phyloP scores from a whole-genome alignment of 2,113 vertebrate species.

The Hemiscyllium ocellatum region DNA sequence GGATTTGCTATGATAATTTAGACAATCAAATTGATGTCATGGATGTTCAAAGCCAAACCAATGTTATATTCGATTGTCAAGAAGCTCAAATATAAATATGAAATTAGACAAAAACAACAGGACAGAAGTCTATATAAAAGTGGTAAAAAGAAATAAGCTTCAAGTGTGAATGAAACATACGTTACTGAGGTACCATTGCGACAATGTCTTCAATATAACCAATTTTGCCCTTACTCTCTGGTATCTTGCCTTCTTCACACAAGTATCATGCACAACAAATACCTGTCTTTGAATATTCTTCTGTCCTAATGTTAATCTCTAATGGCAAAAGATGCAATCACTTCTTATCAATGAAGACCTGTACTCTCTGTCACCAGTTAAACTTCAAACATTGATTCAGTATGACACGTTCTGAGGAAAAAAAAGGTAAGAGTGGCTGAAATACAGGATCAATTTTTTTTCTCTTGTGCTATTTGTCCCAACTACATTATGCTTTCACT shows the following conservation, averaged over 20 bases:
- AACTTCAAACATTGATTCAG: neutral
- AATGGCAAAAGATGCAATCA: neutral
- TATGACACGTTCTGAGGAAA: too few relatives aligned
- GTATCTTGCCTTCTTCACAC: too few relatives aligned
- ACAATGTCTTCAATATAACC: neutral
- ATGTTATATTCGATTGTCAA: neutral
- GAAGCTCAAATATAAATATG: neutral
- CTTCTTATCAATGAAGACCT: neutral
- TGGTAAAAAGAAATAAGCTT: neutral
- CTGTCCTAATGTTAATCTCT: neutral
- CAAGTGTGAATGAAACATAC: neutral
- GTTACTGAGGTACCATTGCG: neutral
- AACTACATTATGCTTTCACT: constrained; percentile 45
- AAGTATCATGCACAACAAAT: neutral
- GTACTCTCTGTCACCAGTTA: neutral
- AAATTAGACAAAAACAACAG: neutral
- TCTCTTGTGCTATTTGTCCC: constrained; percentile 17
- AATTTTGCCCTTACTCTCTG: neutral
- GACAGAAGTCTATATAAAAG: neutral
- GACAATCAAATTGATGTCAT: neutral
- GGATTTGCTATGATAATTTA: neutral
- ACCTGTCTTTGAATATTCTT: neutral
- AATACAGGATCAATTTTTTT: neutral
- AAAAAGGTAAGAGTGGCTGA: accelerated
- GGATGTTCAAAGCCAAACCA: neutral